Conservation (phyloP, 2,113 vertebrate species). For the Limanda limanda region DNA sequence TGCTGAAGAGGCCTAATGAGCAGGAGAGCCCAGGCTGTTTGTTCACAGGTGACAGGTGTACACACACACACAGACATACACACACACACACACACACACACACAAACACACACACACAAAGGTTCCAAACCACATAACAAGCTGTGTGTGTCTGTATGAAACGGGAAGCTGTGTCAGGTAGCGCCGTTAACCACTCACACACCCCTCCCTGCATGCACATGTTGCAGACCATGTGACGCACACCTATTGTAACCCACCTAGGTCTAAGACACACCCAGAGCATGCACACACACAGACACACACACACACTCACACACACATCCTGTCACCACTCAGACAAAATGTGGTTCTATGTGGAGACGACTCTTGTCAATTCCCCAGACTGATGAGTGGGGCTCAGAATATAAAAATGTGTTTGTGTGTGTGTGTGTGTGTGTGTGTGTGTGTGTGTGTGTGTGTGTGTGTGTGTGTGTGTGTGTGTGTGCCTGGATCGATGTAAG, state of each 20-base stretch:
- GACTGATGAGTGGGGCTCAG: no score
- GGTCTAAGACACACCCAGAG: background rate
- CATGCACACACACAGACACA: conserved; percentile 2
- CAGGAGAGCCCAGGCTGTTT: conserved; percentile 47
- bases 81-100: conserved; percentile 5
- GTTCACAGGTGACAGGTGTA: conserved; percentile 71
- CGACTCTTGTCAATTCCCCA: no score
- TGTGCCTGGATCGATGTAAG: conserved; percentile 49
- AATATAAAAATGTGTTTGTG: no score
- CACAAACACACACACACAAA: conserved; percentile 19
- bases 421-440: no score
- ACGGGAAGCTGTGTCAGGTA: conserved; percentile 6
- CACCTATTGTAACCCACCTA: background rate
- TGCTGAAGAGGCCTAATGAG: conserved; percentile 66
- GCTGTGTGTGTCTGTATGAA: background rate
- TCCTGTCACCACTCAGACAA: background rate
- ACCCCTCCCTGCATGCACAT: conserved; percentile 8
- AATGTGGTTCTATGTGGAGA: no score
- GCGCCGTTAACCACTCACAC: conserved; percentile 1
- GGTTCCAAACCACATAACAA: conserved; percentile 34
- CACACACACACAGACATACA: conserved; percentile 13
- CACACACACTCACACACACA: conserved; percentile 11
- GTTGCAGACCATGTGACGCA: conserved; percentile 23
- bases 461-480: conserved; percentile 1
- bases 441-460: no score